A percentile compares a stretch with the other conserved stretches of the same genome.
phyloP scores from a whole-genome alignment of 2,888 invertebrate species.

The Tortricodes alternella region DNA sequence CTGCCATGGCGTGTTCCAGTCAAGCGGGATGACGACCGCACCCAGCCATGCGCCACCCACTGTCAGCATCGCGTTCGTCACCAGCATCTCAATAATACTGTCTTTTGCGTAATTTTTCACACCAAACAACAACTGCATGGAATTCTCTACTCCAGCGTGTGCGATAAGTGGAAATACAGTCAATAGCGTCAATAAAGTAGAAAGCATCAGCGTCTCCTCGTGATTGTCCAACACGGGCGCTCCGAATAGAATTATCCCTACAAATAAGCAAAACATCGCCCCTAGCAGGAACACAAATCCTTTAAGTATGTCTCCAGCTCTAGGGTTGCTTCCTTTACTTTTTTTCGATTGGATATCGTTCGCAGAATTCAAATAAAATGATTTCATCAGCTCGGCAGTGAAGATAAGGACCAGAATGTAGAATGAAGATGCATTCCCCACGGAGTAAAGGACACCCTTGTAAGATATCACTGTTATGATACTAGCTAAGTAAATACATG shows the following conservation, averaged over 20 bases:
- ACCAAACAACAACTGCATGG: conserved; percentile 80
- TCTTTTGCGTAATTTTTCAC: conserved; percentile 74
- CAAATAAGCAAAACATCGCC: conserved; percentile 79
- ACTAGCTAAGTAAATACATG: conserved; percentile 84
- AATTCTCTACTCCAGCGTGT: conserved; percentile 83
- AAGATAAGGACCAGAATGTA: conserved; percentile 70
- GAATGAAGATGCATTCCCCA: conserved; percentile 81
- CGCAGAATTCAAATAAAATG: conserved; percentile 61
- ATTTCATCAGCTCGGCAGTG: conserved; percentile 82
- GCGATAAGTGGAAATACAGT: conserved; percentile 85
- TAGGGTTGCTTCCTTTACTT: conserved; percentile 64
- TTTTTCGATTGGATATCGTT: conserved; percentile 64
- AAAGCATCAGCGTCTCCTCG: conserved; percentile 87
- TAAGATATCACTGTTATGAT: conserved; percentile 81
- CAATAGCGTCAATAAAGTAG: conserved; percentile 83
- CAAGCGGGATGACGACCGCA: conserved; percentile 92
- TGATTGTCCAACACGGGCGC: conserved; percentile 85
- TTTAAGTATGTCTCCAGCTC: conserved; percentile 77
- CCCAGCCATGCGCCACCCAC: conserved; percentile 92
- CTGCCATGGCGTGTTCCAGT: conserved; percentile 96
- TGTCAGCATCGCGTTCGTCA: conserved; percentile 81
- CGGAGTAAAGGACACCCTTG: conserved; percentile 82
- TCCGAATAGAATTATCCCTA: conserved; percentile 85
- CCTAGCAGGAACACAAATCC: conserved; percentile 68
- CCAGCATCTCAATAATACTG: conserved; percentile 80